Base-by-base conservation (phyloP, 2,113 vertebrate species). In the Pluvianellus socialis region DNA sequence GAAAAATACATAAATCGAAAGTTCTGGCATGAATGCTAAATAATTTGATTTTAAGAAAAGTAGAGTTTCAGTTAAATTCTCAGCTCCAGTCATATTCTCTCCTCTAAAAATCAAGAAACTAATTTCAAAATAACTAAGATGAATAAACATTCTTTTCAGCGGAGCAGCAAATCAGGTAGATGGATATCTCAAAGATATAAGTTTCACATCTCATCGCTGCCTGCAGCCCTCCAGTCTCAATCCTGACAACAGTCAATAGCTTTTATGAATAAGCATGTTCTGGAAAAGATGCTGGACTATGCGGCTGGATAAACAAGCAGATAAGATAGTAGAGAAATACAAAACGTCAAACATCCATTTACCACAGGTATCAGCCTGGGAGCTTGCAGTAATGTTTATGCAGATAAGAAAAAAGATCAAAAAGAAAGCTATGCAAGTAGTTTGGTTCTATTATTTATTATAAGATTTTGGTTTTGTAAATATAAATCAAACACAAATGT, bases 401-500 rank as follows among this genome's bases (percentile, higher is more conserved):
- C 77, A 96, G 88, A 85, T 77, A 74, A 44, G 83, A 82, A 77
- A 79, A 92, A 67, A 65, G 44, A 95, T 67, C 53, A 75, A 95
- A 96, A 94, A 79, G 79, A 80, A 92, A 95, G 40, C 80, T 72
- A 65, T 55, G 68, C 49, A 82, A 91, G 72, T 79, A 91, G 44
- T 73, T 93, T 76, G 58, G 49, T 90, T 94, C 84, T 79, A 72
- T 81, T 79, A 91, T 83, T 93, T 93, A 82, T 89, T 65, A 9
- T 28, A 92, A 53, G 66, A 79, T 68, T 96, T 76, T 91, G 56
- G 47, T 53, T 89, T 81, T 65, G 74, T 66, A 95, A 94, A 91
- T 79, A 89, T 92, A 88, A 94, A 95, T 95, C 95, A 79, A 95
- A 95, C 38, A 94, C 27, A 87, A 89, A 91, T 53, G 73, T 55